Base-by-base conservation (phyloP, 1,140 invertebrate genomes). In the Zaprionus vittiger region DNA sequence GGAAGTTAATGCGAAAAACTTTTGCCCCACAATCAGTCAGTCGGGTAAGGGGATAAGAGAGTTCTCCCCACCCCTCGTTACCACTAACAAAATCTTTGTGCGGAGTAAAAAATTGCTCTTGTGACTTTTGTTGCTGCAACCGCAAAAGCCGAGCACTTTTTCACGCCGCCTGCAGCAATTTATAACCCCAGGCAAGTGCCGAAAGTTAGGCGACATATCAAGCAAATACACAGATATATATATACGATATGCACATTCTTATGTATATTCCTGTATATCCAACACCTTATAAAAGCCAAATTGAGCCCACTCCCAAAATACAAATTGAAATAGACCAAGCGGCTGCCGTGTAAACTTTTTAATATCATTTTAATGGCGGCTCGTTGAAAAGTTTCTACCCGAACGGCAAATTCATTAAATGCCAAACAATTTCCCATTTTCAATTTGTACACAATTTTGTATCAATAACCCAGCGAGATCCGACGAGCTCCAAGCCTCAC, bases 1-100 rank as follows among this genome's bases (percentile, higher is more conserved):
- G 85, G 84, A 90, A 90, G 85, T 90, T 90, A 90, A 90, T 90
- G 85, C 86, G 85, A 90, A 90, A 90, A 90, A 90, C 81, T 90
- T 90, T 90, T 74, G 69, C 81, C 74, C 84, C 66, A 90, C 86
- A 90, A 90, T 89, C 85, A 89, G 81, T 85, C 85, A 89, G 80
- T 63, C 79, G 44, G 20, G 34, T n/a, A 31, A 31, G 15, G 22
- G 38, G n/a, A 17, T 17, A 2, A 15, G 15, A 6, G 38, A 15
- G 4, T 37, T 14, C 37, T 4, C 4, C 5, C 37, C 52, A 20
- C 44, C 31, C 64, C 62, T 61, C 41, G 41, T 47, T 47, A 20
- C 52, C 31, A 73, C 60, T 26, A 34, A 38, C 44, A 34, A 47
- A 61, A 68, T 73, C 73, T 72, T 49, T 60, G 74, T 66, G 73